Percentiles rank a stretch among this genome's conserved stretches.
Evolutionary conservation across 2,888 invertebrate species (phyloP).

Genomic region (Chorisops tibialis): DNA sequence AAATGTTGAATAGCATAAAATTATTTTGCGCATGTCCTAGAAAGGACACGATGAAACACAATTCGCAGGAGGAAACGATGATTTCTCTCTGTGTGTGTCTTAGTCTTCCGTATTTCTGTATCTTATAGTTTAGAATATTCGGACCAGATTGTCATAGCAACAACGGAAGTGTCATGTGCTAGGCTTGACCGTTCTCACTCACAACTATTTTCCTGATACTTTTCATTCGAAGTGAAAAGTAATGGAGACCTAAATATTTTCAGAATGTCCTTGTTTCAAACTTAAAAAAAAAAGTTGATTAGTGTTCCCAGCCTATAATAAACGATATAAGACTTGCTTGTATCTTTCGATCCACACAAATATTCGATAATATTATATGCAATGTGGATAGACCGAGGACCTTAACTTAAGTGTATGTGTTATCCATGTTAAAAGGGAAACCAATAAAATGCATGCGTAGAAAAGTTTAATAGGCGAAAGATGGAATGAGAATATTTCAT

Average conservation of each 20-base stretch:
- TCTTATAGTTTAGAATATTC: neutral
- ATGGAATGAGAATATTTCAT: neutral
- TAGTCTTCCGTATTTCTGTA: neutral
- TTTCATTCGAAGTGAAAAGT: neutral
- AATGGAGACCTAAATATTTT: too few species aligned
- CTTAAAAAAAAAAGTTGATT: neutral
- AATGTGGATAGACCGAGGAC: too few species aligned
- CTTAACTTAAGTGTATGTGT: neutral
- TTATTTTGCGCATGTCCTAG: conserved; percentile 1
- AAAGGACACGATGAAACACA: neutral
- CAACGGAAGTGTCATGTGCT: conserved; percentile 31
- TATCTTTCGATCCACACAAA: too few species aligned
- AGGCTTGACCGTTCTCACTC: conserved; percentile 30
- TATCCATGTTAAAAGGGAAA: neutral
- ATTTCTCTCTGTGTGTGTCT: neutral
- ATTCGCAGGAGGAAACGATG: conserved; percentile 6
- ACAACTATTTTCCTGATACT: neutral
- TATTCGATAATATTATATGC: too few species aligned
- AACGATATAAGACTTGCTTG: too few species aligned
- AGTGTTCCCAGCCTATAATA: neutral
- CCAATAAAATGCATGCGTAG: conserved; percentile 29
- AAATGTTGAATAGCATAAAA: neutral
- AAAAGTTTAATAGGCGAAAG: neutral
- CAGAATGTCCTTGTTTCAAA: neutral
- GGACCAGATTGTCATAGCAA: conserved; percentile 24